phyloP scores from a whole-genome alignment of 2,113 vertebrate species.

The Promerops cafer region DNA sequence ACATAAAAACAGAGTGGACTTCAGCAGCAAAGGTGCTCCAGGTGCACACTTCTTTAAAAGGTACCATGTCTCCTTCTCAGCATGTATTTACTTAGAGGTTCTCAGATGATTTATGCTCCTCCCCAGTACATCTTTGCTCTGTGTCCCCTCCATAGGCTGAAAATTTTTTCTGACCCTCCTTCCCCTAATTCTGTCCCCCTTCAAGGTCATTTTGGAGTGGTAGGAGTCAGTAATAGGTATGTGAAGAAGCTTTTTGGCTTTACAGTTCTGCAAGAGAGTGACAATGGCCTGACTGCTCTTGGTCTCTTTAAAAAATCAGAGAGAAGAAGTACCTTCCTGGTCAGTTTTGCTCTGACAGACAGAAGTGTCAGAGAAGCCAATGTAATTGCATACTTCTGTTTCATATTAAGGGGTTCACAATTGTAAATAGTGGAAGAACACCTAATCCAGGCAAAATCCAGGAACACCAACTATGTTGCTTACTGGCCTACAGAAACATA shows the following conservation, averaged over 20 bases:
- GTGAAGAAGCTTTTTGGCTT: background rate
- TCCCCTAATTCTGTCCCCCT: background rate
- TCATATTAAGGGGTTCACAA: background rate
- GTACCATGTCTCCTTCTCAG: background rate
- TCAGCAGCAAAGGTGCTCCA: background rate
- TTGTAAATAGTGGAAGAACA: background rate
- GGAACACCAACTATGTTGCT: background rate
- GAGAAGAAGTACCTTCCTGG: background rate
- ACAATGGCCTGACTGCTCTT: background rate
- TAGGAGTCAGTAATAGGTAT: background rate
- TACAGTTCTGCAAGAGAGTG: background rate
- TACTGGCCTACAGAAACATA: background rate
- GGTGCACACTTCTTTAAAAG: background rate
- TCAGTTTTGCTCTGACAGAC: background rate
- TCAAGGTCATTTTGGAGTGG: background rate
- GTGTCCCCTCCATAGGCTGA: background rate
- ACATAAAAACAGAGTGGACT: background rate
- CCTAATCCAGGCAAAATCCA: background rate
- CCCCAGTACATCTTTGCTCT: background rate
- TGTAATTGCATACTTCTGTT: background rate
- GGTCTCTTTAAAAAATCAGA: background rate
- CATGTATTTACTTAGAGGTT: background rate
- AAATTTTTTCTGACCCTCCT: background rate
- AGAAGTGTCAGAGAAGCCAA: background rate
- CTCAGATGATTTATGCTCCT: background rate